Evolutionary conservation across 1,140 invertebrate species (phyloP).

Genomic region (Caenorhabditis inopinata): DNA sequence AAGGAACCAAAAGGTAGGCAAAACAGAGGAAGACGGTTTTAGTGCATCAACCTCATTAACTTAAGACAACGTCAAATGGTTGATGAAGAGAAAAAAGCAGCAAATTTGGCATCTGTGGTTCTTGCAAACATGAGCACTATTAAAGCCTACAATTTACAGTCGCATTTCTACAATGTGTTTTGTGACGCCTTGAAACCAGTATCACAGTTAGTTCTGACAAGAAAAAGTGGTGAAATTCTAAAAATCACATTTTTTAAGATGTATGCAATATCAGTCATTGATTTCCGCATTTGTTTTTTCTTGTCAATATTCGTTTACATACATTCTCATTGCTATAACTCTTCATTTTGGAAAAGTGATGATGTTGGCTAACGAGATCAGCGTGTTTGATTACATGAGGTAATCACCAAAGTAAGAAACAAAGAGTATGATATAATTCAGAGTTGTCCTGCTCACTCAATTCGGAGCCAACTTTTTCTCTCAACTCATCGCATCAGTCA

Average conservation of each 20-base stretch:
- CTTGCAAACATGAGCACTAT: conserved; percentile 64
- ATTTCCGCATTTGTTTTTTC: conserved; percentile 64
- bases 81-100: conserved; percentile 64
- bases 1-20: conserved; percentile 43
- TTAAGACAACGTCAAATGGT: conserved; percentile 63
- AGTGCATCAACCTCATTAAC: neutral
- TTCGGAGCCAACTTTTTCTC: conserved; percentile 65
- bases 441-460: conserved; percentile 61
- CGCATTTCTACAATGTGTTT: conserved; percentile 59
- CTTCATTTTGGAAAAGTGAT: conserved; percentile 57
- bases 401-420: neutral
- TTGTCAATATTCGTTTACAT: conserved; percentile 61
- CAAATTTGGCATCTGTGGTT: conserved; percentile 59
- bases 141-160: conserved; percentile 61
- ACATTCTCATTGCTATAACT: conserved; percentile 64
- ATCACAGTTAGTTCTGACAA: conserved; percentile 48
- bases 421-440: conserved; percentile 22
- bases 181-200: conserved; percentile 58
- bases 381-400: conserved; percentile 62
- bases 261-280: conserved; percentile 59
- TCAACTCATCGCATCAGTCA: conserved; percentile 60
- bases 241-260: conserved; percentile 50
- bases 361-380: conserved; percentile 64
- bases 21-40: neutral
- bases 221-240: neutral